These are phyloP conservation scores for Cylloceria caligata DNA, from an alignment of 2,888 invertebrate species.

Conservation along the genomic window DNA sequence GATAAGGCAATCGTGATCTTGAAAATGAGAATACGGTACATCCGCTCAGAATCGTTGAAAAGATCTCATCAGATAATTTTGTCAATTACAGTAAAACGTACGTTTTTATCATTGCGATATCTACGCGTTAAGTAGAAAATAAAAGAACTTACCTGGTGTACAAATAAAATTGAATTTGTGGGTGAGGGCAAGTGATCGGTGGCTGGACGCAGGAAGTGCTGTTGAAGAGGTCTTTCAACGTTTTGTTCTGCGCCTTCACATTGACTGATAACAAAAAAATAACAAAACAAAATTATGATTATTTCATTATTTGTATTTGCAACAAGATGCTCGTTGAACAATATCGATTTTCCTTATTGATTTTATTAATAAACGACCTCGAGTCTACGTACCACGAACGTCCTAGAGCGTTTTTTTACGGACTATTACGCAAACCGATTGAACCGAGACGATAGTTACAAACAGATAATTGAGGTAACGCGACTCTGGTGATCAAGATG, in stretches of 20 bases:
- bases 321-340: neutral
- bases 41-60: constrained; percentile 8
- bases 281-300: neutral
- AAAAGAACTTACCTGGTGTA: constrained; percentile 89
- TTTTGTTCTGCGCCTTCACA: constrained; percentile 83
- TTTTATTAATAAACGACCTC: constrained; percentile 30
- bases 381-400: constrained; percentile 27
- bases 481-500: constrained; percentile 23
- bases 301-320: neutral
- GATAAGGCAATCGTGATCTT: constrained; percentile 83
- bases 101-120: too few species aligned
- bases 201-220: constrained; percentile 93
- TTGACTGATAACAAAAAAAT: constrained; percentile 70
- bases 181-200: constrained; percentile 93
- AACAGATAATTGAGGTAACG: constrained; percentile 77
- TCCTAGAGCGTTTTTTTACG: constrained; percentile 29
- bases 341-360: neutral
- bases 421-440: constrained; percentile 65
- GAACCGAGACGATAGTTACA: constrained; percentile 71
- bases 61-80: neutral
- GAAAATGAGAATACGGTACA: constrained; percentile 80
- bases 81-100: neutral
- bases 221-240: constrained; percentile 89
- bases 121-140: constrained; percentile 15
- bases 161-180: constrained; percentile 92